Evolutionary conservation across 2,797 vertebrate genomes (phyloP), one percentile per base, ranked within the genome.

Genomic region (Hoplostethus atlanticus): DNA sequence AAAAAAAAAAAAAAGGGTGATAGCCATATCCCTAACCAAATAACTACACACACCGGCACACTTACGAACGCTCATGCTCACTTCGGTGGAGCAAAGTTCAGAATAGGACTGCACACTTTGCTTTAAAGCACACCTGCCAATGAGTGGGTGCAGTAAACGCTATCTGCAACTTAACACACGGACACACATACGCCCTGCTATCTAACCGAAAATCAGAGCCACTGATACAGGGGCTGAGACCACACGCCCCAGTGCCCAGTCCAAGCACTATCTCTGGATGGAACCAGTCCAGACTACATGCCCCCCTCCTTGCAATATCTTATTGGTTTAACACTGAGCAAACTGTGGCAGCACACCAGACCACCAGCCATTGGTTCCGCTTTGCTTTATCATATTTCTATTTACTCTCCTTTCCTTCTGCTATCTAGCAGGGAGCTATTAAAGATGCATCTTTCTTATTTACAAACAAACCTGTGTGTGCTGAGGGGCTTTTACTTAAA

Each of bases 191-290:
- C 58, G 53, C 61, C 48, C n/a, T 6, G 3, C 84, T 94, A 95
- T 95, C 93, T 93, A 93, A 95, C 93, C 66, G 93, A 94, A 94
- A 91, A 94, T 94, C 94, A 88, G 86, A 81, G 79, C 66, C 48
- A 52, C 81, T 91, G 93, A 94, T 93, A 90, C 68, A 73, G 72
- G 50, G 60, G 54, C 42, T 67, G 11, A 28, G 84, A 84, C 76
- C 82, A 77, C 86, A 91, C 69, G 61, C 73, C 81, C 64, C 48
- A 68, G 76, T 48, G 59, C 69, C 69, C 64, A 68, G 71, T 68
- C 60, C 73, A 44, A 60, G 67, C 68, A 78, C 79, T 88, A 83
- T 92, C 89, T 87, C 31, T 60, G 63, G 56, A 71, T 61, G 84
- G 61, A 85, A 56, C 48, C 52, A 71, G 76, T 74, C 80, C 78